A percentile compares a stretch with the other conserved stretches of the same genome.
These are phyloP conservation scores for Cerastis rubricosa DNA, from an alignment of 2,888 invertebrate species.

Conservation along the genomic window DNA sequence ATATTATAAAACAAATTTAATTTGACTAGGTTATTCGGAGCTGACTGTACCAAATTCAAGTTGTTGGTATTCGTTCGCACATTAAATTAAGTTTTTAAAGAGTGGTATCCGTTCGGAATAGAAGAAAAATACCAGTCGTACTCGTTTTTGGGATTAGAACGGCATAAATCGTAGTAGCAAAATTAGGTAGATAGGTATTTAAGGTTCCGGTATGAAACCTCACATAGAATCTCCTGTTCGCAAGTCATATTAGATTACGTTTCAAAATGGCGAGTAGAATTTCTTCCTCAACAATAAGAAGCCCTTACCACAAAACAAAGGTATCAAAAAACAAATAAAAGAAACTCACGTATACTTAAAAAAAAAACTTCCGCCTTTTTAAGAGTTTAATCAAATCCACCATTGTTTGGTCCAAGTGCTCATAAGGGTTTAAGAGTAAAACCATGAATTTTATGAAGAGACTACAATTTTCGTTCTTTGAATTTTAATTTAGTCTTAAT, in stretches of 20 bases:
- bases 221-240: not conserved
- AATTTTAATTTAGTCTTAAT: constrained; percentile 47
- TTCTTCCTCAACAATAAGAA: constrained; percentile 18
- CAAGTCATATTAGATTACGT: constrained; percentile 23
- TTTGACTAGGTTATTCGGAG: too few relatives aligned
- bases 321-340: constrained; percentile 34
- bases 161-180: too few relatives aligned
- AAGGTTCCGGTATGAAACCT: not conserved
- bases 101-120: too few relatives aligned
- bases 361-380: constrained; percentile 15
- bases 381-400: constrained; percentile 19
- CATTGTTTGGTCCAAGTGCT: not conserved
- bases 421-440: constrained; percentile 16
- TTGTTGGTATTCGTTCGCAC: too few relatives aligned
- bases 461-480: not conserved
- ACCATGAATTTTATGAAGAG: constrained; percentile 2
- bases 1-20: too few relatives aligned
- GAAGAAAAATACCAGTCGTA: too few relatives aligned
- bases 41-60: too few relatives aligned
- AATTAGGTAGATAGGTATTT: not conserved
- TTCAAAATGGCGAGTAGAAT: constrained; percentile 12
- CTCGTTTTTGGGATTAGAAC: too few relatives aligned
- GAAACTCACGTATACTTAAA: constrained; percentile 4
- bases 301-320: constrained; percentile 13
- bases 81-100: too few relatives aligned